Evolutionary conservation across 2,113 vertebrate genomes (phyloP).

Genomic region (Scopus umbretta): DNA sequence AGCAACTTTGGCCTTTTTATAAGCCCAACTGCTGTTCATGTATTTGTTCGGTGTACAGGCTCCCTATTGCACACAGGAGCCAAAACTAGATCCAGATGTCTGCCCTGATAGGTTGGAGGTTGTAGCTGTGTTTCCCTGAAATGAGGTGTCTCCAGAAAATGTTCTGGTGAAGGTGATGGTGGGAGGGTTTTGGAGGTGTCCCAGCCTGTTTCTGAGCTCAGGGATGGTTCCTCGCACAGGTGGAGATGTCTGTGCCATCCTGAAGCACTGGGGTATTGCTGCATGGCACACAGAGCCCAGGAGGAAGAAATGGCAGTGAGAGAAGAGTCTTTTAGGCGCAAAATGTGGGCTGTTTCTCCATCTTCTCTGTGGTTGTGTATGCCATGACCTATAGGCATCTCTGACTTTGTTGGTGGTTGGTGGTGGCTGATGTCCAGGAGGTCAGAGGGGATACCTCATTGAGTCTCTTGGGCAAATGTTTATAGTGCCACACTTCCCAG

Average conservation of each 20-base stretch:
- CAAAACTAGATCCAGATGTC: neutral
- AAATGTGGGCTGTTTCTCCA: neutral
- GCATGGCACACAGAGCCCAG: neutral
- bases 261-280: neutral
- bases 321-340: rapidly evolving
- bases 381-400: neutral
- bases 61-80: neutral
- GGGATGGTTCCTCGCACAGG: neutral
- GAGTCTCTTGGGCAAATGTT: neutral
- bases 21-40: neutral
- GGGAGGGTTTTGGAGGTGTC: neutral
- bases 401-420: neutral
- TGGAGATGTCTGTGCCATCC: neutral
- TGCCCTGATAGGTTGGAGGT: neutral
- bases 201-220: neutral
- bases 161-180: neutral
- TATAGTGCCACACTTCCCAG: neutral
- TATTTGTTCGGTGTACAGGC: neutral
- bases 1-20: neutral
- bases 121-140: neutral
- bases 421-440: neutral
- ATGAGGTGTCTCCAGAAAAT: neutral
- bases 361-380: neutral
- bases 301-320: neutral
- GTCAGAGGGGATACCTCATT: neutral